These are phyloP conservation scores for Leucoptera coffeella DNA, from an alignment of 2,888 invertebrate species.

Conservation along the genomic window DNA sequence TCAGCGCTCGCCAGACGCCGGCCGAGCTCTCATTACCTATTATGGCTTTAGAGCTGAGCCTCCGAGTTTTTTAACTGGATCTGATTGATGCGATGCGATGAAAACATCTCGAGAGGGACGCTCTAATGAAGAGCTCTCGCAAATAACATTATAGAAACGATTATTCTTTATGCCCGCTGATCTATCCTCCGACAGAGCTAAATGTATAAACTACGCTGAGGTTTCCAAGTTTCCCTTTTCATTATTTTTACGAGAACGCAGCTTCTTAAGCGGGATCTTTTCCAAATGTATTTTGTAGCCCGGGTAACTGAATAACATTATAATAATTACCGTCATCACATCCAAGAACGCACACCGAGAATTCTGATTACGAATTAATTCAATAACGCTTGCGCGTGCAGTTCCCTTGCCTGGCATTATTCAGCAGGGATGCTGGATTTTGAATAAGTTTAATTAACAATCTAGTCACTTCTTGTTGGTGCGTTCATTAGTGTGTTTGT, in stretches of 20 bases:
- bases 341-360: constrained; percentile 37
- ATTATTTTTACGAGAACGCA: too few relatives aligned
- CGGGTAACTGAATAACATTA: constrained; percentile 21
- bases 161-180: too few relatives aligned
- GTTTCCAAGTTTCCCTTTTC: too few relatives aligned
- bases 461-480: constrained; percentile 51
- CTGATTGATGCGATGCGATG: constrained; percentile 49
- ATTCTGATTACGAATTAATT: constrained; percentile 51
- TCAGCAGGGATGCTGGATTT: constrained; percentile 52
- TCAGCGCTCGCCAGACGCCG: constrained; percentile 39
- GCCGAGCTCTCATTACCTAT: constrained; percentile 51
- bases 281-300: constrained; percentile 7
- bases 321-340: constrained; percentile 34
- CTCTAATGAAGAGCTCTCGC: constrained; percentile 54
- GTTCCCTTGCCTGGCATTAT: constrained; percentile 40
- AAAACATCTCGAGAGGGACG: constrained; percentile 48
- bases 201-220: too few relatives aligned
- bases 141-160: constrained; percentile 52
- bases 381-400: constrained; percentile 47
- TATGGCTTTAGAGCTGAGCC: constrained; percentile 54
- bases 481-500: constrained; percentile 54
- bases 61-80: constrained; percentile 51
- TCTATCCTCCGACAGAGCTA: too few relatives aligned
- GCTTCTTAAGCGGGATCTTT: too few relatives aligned
- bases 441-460: constrained; percentile 54